Base-by-base conservation (phyloP, 2,113 vertebrate genomes). In the Glareola pratincola region DNA sequence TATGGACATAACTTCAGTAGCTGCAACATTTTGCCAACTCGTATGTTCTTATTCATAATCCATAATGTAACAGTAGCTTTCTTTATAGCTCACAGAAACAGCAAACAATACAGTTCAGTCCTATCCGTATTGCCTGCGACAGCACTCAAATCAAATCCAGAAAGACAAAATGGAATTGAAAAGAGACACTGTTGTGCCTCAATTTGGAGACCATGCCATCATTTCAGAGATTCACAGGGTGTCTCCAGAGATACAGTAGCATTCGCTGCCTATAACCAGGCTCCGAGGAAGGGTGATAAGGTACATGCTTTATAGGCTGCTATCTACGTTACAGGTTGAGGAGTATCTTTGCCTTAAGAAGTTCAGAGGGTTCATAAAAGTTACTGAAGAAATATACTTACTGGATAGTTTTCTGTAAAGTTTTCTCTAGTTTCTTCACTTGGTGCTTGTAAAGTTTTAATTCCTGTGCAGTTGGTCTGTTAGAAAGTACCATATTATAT, bases 361-460 rank as follows among this genome's bases (percentile, higher is more conserved):
- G 32, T 39, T 59, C 67, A 92, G 39, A 95, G 34, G 39, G 78
- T 60, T 90, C 32, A 78, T 36, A 9, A 27, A 78, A 62, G 22
- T 59, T 57, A 36, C 71, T 87, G 41, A 85, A 81, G 80, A 78
- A 96, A 91, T 72, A 92, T 36, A 97, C 86, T 96, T 97, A 99
- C 98, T 97, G 98, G 60, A 93, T 54, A 69, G 90, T 97, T 81
- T 93, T 98, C 97, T 97, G 98, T 59, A 98, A 95, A 53, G 96
- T 88, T 76, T 97, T 98, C 81, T 99, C 98, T 97, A 99, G 76
- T 91, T 98, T 98, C 91, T 96, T 98, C 85, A 98, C 95, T 63
- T 98, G 98, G 53, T 98, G 97, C 92, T 99, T 99, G 97, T 98
- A 98, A 90, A 98, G 96, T 97, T 98, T 98, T 86, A 99, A 90